phyloP scores from a whole-genome alignment of 53 echinoderm and acorn worm genomes.

The Zoroaster sp. region DNA sequence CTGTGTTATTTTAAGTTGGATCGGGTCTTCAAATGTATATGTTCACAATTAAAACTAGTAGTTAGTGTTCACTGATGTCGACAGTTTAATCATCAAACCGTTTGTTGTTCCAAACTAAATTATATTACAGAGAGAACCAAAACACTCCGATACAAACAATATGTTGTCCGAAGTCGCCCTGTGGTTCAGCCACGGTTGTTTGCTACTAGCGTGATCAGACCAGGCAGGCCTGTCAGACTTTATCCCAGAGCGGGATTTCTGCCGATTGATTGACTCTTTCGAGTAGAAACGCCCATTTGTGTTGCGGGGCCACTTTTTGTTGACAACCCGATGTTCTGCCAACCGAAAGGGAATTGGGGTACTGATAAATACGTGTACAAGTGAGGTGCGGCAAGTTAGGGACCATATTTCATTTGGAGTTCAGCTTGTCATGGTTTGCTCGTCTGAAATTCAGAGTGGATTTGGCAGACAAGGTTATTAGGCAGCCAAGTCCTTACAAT shows the following conservation, averaged over 20 bases:
- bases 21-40: background rate
- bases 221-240: background rate
- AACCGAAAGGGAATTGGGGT: slow-evolving; percentile 33
- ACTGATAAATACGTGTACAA: background rate
- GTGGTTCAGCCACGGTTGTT: background rate
- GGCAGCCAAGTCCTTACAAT: no score
- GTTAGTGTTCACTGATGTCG: background rate
- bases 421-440: slow-evolving; percentile 20
- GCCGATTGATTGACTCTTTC: slow-evolving; percentile 36
- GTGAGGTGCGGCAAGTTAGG: slow-evolving; percentile 14
- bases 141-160: background rate
- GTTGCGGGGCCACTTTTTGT: slow-evolving; percentile 30
- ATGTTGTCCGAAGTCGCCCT: background rate
- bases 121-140: background rate
- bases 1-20: background rate
- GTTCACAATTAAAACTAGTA: background rate
- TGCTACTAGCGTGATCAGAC: no score
- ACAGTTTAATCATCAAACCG: background rate
- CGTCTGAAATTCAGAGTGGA: background rate
- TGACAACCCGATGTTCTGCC: slow-evolving; percentile 47
- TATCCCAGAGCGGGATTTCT: slow-evolving; percentile 7
- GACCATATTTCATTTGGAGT: slow-evolving; percentile 14
- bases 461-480: no score
- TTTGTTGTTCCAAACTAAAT: background rate
- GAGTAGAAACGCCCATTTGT: slow-evolving; percentile 38